Evolutionary conservation across 2,797 vertebrate species (phyloP).

Genomic region (Moxostoma hubbsi): DNA sequence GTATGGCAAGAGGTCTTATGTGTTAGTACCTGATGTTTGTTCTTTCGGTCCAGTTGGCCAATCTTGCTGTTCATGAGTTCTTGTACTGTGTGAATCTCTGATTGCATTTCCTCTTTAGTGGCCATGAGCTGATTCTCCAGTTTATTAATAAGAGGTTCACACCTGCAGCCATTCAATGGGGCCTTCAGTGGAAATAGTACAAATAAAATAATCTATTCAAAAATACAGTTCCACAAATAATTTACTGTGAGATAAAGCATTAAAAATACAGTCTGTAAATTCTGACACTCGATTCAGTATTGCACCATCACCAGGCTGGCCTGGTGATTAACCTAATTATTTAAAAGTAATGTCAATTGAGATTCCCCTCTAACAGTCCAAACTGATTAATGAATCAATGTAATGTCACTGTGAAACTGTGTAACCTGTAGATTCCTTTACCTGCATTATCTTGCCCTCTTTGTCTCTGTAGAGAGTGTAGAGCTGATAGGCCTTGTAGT

Average conservation of each 20-base stretch:
- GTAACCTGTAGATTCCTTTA: background rate
- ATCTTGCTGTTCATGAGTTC: slow-evolving; percentile 92
- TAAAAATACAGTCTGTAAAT: too few species aligned
- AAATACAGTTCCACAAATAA: background rate
- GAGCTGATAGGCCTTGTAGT: slow-evolving; percentile 93
- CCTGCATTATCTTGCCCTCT: slow-evolving; percentile 97
- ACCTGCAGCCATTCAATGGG: slow-evolving; percentile 94
- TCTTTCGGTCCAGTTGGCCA: slow-evolving; percentile 91
- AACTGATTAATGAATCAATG: background rate
- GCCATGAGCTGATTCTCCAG: slow-evolving; percentile 96
- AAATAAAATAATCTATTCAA: background rate
- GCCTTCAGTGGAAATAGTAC: slow-evolving; percentile 75
- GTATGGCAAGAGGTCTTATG: background rate
- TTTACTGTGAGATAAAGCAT: background rate
- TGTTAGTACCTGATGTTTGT: slow-evolving; percentile 86
- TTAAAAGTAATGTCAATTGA: background rate
- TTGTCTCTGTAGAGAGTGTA: slow-evolving; percentile 94
- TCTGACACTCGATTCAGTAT: too few species aligned
- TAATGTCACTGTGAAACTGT: background rate
- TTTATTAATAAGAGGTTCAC: slow-evolving; percentile 93
- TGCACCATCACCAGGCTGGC: too few species aligned
- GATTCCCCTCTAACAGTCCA: too few species aligned
- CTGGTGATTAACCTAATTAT: background rate
- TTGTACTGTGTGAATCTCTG: slow-evolving; percentile 89
- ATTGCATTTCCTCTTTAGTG: slow-evolving; percentile 94